phyloP scores from a whole-genome alignment of 2,888 invertebrate species.

The Linnaemya vulpina region DNA sequence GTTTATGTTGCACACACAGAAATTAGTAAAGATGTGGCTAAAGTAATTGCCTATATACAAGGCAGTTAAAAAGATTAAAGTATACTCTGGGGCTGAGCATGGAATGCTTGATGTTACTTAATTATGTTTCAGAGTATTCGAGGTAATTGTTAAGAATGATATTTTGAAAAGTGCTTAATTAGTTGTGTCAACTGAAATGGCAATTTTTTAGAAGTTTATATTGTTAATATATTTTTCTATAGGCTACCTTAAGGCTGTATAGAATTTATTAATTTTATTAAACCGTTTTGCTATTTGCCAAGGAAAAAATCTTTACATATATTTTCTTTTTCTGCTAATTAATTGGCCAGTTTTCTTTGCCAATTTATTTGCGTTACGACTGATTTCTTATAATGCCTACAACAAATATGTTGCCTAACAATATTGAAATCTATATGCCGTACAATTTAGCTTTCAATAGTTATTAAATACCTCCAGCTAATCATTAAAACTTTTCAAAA shows the following conservation, averaged over 20 bases:
- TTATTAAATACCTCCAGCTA: constrained; percentile 40
- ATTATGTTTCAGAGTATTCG: constrained; percentile 34
- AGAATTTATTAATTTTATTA: too few relatives aligned
- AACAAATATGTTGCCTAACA: too few relatives aligned
- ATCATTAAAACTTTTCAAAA: constrained; percentile 45
- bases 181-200: too few relatives aligned
- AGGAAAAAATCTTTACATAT: background rate
- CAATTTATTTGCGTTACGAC: too few relatives aligned
- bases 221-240: too few relatives aligned
- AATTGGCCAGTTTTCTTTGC: background rate
- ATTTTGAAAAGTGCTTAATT: background rate
- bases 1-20: constrained; percentile 1
- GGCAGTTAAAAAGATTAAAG: constrained; percentile 1
- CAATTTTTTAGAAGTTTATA: too few relatives aligned
- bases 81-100: background rate
- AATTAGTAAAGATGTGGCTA: constrained; percentile 1
- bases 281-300: background rate
- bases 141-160: constrained; percentile 8
- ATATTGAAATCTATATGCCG: background rate
- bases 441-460: background rate
- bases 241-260: too few relatives aligned
- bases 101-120: constrained; percentile 45
- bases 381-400: background rate
- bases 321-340: background rate
- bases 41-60: constrained; percentile 32